These are phyloP conservation scores for Piaya cayana DNA, from an alignment of 2,113 vertebrate genomes.

Conservation along the genomic window DNA sequence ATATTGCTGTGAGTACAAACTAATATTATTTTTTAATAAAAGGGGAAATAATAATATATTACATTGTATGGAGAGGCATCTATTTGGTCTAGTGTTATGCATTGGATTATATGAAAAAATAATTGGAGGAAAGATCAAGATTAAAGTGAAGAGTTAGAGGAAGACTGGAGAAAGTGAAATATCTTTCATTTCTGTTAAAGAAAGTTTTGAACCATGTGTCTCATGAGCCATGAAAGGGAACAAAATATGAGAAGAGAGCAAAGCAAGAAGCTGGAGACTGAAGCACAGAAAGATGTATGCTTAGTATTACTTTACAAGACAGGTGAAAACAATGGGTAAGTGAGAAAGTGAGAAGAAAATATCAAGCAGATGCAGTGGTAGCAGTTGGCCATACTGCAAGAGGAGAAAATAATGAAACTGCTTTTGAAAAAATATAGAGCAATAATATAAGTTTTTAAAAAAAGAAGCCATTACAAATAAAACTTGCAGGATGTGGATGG, in stretches of 20 bases:
- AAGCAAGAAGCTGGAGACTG: constrained; percentile 35
- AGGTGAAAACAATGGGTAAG: constrained; percentile 28
- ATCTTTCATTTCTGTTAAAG: constrained; percentile 31
- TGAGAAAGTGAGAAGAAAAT: constrained; percentile 28
- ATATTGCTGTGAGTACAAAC: background rate
- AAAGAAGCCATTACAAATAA: background rate
- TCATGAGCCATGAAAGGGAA: constrained; percentile 47
- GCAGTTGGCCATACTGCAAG: constrained; percentile 4
- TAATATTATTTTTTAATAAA: background rate
- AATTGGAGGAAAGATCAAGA: background rate
- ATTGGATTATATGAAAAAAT: background rate
- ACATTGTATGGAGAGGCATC: background rate
- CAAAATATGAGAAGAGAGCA: constrained; percentile 31
- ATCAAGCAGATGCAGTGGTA: background rate
- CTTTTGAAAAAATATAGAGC: background rate
- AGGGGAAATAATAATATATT: background rate
- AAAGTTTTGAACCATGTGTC: constrained; percentile 15
- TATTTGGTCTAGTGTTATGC: background rate
- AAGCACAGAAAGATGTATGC: constrained; percentile 63
- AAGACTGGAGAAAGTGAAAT: constrained; percentile 1
- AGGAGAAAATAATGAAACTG: constrained; percentile 6
- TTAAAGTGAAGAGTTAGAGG: background rate
- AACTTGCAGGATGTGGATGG: background rate
- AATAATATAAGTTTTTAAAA: background rate
- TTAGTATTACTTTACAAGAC: constrained; percentile 51